A percentile compares a stretch with the other conserved stretches of the same genome.
phyloP scores from a whole-genome alignment of 2,888 invertebrate genomes.

The Molorchus minor region DNA sequence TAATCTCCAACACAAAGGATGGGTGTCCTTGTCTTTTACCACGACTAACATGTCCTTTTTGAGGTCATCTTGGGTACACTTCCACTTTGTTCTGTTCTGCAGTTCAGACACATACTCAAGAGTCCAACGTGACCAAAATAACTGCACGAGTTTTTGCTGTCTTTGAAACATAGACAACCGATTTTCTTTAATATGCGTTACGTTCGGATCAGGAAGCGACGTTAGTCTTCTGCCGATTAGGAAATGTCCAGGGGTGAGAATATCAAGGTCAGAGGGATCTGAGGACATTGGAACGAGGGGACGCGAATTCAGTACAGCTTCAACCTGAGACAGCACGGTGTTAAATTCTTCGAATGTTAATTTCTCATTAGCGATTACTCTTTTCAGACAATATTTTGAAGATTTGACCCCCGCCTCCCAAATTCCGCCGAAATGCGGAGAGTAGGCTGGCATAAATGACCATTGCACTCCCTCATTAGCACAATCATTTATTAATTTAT shows the following conservation, averaged over 20 bases:
- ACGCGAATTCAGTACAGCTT: slow-evolving; percentile 47
- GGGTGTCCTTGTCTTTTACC: not conserved
- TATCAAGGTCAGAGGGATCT: slow-evolving; percentile 37
- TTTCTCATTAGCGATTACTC: not conserved
- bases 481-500: slow-evolving; percentile 5
- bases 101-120: not conserved
- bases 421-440: slow-evolving; percentile 12
- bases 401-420: slow-evolving; percentile 10
- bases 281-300: slow-evolving; percentile 40
- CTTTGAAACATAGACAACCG: slow-evolving; percentile 14
- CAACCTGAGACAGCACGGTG: slow-evolving; percentile 9
- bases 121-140: not conserved
- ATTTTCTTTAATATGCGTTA: slow-evolving; percentile 8
- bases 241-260: slow-evolving; percentile 35
- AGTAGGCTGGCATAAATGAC: slow-evolving; percentile 7
- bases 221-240: slow-evolving; percentile 9
- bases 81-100: slow-evolving; percentile 8
- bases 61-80: too few species aligned
- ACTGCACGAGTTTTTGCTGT: slow-evolving; percentile 7
- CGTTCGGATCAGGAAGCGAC: slow-evolving; percentile 2
- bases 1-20: not conserved
- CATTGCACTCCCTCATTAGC: not conserved
- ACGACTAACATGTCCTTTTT: not conserved
- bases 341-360: slow-evolving; percentile 14
- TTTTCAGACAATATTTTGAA: not conserved